Evolutionary conservation across 2,113 vertebrate species (phyloP).

Genomic region (Catharus fuscescens): DNA sequence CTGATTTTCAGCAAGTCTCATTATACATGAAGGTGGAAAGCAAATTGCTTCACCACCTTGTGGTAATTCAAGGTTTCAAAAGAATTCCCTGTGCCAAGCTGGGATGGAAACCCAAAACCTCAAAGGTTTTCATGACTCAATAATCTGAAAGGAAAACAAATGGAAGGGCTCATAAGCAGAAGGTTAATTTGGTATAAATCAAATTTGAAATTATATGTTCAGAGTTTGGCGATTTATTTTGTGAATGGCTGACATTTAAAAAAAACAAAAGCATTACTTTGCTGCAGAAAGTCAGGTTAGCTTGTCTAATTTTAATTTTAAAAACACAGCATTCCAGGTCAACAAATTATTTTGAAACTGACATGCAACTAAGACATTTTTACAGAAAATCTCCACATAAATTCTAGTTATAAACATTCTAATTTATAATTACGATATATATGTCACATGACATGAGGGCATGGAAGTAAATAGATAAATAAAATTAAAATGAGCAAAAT

Average conservation of each 20-base stretch:
- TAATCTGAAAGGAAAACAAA: slow-evolving; percentile 37
- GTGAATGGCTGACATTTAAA: slow-evolving; percentile 3
- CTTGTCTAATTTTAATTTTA: slow-evolving; percentile 3
- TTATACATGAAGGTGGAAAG: neutral
- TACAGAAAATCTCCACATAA: neutral
- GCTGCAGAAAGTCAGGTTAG: neutral
- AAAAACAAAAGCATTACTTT: neutral
- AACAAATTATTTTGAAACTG: slow-evolving; percentile 24
- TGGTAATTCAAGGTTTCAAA: slow-evolving; percentile 30
- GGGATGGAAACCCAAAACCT: slow-evolving; percentile 32
- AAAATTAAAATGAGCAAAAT: neutral
- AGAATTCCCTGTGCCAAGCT: slow-evolving; percentile 4
- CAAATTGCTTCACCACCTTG: slow-evolving; percentile 2
- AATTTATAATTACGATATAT: neutral
- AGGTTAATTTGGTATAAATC: slow-evolving; percentile 51
- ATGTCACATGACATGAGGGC: neutral
- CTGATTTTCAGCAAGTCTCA: neutral
- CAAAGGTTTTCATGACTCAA: slow-evolving; percentile 35
- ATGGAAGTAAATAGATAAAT: neutral
- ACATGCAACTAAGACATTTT: neutral
- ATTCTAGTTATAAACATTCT: neutral
- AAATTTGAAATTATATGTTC: slow-evolving; percentile 33
- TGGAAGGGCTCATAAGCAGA: slow-evolving; percentile 17
- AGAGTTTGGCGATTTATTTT: slow-evolving; percentile 32
- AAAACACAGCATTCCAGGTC: neutral